A percentile compares a stretch with the other conserved stretches of the same genome.
Conservation (phyloP, 2,797 vertebrate genomes). For the Ctenopoma kingsleyae region DNA sequence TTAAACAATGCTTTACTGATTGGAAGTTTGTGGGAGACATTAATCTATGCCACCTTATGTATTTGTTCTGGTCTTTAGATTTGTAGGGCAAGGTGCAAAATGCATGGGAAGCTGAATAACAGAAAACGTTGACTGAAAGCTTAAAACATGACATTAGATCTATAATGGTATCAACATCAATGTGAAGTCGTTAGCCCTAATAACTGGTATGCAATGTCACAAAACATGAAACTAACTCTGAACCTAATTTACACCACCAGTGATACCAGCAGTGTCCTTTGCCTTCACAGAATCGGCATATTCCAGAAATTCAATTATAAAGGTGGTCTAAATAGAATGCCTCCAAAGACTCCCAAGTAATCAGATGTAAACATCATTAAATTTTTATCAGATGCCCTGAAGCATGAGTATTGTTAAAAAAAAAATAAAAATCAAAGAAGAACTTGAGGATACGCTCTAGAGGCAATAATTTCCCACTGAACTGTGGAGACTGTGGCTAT, state of each 20-base stretch:
- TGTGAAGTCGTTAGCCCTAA: slow-evolving; percentile 6
- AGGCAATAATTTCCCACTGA: background rate
- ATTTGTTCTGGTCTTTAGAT: background rate
- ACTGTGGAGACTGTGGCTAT: background rate
- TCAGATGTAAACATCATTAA: slow-evolving; percentile 61
- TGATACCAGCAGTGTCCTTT: slow-evolving; percentile 21
- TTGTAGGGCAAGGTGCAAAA: background rate
- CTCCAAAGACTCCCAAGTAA: slow-evolving; percentile 42
- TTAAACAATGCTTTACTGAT: background rate
- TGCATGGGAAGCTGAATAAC: background rate
- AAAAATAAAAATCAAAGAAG: background rate
- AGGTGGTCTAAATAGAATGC: slow-evolving; percentile 35
- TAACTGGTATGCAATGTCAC: slow-evolving; percentile 3
- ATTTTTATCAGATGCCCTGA: slow-evolving; percentile 46
- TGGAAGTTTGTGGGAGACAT: background rate
- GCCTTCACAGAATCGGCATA: slow-evolving; percentile 30
- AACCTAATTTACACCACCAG: slow-evolving; percentile 28
- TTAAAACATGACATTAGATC: background rate
- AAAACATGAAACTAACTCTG: slow-evolving; percentile 2
- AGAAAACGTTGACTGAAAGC: slow-evolving; percentile 10
- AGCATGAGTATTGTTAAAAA: slow-evolving; percentile 24
- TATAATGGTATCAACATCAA: slow-evolving; percentile 1
- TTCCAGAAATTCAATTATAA: slow-evolving; percentile 53
- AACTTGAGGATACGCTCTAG: slow-evolving; percentile 5
- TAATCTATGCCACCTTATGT: background rate